Evolutionary conservation across 1,140 invertebrate species (phyloP).

Genomic region (Semibalanus balanoides): DNA sequence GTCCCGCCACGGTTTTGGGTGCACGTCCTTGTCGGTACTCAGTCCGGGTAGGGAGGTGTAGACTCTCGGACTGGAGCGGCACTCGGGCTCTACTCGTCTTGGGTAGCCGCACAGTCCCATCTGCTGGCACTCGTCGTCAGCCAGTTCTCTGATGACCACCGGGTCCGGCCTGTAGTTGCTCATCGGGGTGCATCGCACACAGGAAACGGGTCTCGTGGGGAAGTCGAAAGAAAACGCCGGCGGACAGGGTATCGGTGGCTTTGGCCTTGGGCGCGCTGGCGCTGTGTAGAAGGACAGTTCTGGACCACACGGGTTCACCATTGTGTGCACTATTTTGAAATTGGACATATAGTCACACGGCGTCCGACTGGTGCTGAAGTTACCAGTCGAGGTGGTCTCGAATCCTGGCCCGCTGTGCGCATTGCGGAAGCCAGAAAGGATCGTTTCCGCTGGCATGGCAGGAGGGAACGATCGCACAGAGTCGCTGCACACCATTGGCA

Average conservation of each 20-base stretch:
- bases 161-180: not conserved
- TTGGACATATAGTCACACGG: not conserved
- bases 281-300: not conserved
- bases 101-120: not conserved
- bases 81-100: no score
- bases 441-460: not conserved
- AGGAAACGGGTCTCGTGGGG: not conserved
- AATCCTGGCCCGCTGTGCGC: not conserved
- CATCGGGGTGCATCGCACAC: not conserved
- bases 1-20: not conserved
- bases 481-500: not conserved
- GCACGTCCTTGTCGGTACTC: not conserved
- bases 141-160: not conserved
- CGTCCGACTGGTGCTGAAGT: not conserved
- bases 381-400: not conserved
- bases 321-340: not conserved
- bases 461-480: not conserved
- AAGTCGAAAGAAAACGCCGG: no score
- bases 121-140: not conserved
- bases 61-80: no score
- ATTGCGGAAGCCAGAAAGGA: not conserved
- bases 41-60: not conserved
- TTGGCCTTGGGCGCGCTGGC: no score
- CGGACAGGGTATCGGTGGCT: no score
- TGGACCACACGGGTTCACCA: not conserved